Base-by-base conservation (phyloP, 2,113 vertebrate species). In the Rostratula benghalensis region DNA sequence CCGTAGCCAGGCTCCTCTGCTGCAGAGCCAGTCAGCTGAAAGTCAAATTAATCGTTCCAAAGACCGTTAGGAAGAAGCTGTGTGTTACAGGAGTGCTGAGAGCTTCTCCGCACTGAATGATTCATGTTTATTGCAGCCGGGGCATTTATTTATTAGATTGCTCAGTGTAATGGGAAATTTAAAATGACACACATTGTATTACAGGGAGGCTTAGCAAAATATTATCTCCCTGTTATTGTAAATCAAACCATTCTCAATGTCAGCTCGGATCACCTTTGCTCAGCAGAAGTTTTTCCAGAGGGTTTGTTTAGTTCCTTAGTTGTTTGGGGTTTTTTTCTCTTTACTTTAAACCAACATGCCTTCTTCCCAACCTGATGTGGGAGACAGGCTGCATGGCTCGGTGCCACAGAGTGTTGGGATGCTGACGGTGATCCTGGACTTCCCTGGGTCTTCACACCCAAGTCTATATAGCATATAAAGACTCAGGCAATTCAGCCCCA, bases 171-270 rank as follows among this genome's bases (percentile, higher is more conserved):
- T 96, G 96, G 96, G 96, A 96, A 96, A 96, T 96, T 95, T 95
- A 76, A 96, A 96, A 96, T 83, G 96, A 83, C 96, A 95, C 94
- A 85, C 96, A 94, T 96, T 97, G 95, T 96, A 94, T 96, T 96
- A 95, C 91, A 94, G 91, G 81, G 81, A 97, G 91, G 87, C 93
- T 97, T 96, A 97, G 96, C 95, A 97, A 96, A 97, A 97, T 96
- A 94, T 97, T 97, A 97, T 97, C 96, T 94, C 91, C 91, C 83
- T 89, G 95, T 95, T 96, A 94, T 67, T 96, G 96, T 97, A 96
- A 96, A 96, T 97, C 96, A 97, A 96, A 94, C 95, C 92, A 97
- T 96, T 97, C 96, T 96, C 96, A 96, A 89, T 97, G 96, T 94
- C 96, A 94, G 96, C 57, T 89, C 7, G 0, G 91, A 96, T 97